A percentile compares a stretch with the other conserved stretches of the same genome.
phyloP scores from a whole-genome alignment of 2,888 invertebrate genomes.

The Sinopyrophorus schimmeli region DNA sequence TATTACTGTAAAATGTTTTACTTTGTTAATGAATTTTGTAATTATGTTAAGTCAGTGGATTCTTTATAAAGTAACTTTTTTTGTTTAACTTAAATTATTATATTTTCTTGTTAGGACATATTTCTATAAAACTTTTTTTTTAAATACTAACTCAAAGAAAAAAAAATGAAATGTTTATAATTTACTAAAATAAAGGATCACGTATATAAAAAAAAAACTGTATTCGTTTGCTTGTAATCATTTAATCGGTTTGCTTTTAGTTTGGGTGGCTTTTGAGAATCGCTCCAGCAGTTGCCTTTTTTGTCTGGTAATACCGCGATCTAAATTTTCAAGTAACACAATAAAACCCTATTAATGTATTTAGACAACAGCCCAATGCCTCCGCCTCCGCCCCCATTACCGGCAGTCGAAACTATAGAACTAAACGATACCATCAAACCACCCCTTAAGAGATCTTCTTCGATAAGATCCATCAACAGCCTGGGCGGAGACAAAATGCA shows the following conservation, averaged over 20 bases:
- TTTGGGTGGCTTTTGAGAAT: not conserved
- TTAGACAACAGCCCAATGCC: constrained; percentile 38
- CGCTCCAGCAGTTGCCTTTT: not conserved
- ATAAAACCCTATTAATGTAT: not conserved
- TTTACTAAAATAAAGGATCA: constrained; percentile 28
- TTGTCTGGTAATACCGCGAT: not conserved
- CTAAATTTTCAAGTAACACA: not conserved
- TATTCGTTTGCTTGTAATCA: constrained; percentile 8
- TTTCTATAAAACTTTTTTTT: constrained; percentile 3
- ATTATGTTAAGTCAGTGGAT: too few species aligned
- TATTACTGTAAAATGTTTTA: constrained; percentile 26
- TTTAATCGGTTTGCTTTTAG: constrained; percentile 16
- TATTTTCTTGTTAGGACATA: constrained; percentile 6
- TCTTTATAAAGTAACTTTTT: too few species aligned
- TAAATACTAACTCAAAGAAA: constrained; percentile 25
- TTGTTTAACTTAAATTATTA: too few species aligned
- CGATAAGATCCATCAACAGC: constrained; percentile 42
- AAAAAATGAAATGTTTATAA: constrained; percentile 22
- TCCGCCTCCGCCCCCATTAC: constrained; percentile 54
- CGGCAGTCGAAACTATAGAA: constrained; percentile 50
- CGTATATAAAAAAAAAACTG: constrained; percentile 11
- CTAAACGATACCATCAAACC: constrained; percentile 48
- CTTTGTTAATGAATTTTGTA: too few species aligned
- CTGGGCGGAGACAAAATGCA: constrained; percentile 55
- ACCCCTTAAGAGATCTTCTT: constrained; percentile 56